These are phyloP conservation scores for Nephrotoma appendiculata DNA, from an alignment of 2,888 invertebrate species.

Conservation along the genomic window DNA sequence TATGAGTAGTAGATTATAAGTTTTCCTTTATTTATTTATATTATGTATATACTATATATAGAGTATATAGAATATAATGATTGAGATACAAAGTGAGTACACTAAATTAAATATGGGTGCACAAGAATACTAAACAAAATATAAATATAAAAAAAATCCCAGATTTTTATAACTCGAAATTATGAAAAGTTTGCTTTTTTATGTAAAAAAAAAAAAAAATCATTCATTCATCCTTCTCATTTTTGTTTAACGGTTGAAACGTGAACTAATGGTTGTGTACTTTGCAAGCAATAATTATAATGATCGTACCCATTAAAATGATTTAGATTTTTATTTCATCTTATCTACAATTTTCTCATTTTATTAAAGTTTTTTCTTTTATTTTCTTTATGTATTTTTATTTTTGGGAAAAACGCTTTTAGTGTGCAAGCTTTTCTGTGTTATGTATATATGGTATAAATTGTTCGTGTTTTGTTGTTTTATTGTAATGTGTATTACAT, in stretches of 20 bases:
- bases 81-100: neutral
- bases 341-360: slow-evolving; percentile 8
- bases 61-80: neutral
- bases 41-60: neutral
- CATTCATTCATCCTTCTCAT: neutral
- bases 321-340: slow-evolving; percentile 9
- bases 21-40: neutral
- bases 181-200: neutral
- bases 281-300: slow-evolving; percentile 7
- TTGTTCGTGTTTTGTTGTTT: neutral
- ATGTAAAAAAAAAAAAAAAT: neutral
- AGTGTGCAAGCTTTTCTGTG: neutral
- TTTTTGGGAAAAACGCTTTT: neutral
- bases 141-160: neutral
- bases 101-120: neutral
- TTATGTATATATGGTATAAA: neutral
- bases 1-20: neutral
- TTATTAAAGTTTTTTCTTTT: neutral
- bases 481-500: slow-evolving; percentile 1
- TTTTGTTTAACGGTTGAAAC: slow-evolving; percentile 1
- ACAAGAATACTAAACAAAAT: neutral
- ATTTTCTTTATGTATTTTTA: neutral
- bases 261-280: slow-evolving; percentile 5
- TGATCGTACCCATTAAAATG: slow-evolving; percentile 6
- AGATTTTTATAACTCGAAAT: neutral